Base-by-base conservation (phyloP, 2,113 vertebrate species). In the Tetraodon nigroviridis region DNA sequence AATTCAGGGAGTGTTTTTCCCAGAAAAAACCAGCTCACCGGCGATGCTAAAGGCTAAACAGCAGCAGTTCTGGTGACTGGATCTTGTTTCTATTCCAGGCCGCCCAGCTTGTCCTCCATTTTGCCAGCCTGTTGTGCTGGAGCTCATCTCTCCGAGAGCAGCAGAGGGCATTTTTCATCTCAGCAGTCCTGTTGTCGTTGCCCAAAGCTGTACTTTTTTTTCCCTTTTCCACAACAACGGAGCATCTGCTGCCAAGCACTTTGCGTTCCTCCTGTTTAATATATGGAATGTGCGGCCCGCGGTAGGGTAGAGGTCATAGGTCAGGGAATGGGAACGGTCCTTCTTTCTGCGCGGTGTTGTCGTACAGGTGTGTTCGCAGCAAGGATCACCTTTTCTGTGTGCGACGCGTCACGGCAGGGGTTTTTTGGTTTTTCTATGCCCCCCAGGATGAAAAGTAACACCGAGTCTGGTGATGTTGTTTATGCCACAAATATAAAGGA, bases 141-240 rank as follows among this genome's bases (percentile, higher is more conserved):
- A 75, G 64, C 71, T 66, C 72, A 66, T 58, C 78, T 81, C 68
- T 67, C 20, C 19, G 67, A 51, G 68, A 82, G 82, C 79, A 64
- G 76, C 75, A 78, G 83, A 86, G 80, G 85, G 78, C 78, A 84
- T 73, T 68, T 75, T 48, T 84, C 79, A 85, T 86, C 86, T 87
- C 85, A 82, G 73, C 75, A 61, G 48, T 60, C 56, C 71, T 27
- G 67, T 67, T 76, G 77, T 77, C 73, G 67, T 72, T 67, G 64
- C 64, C 69, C 42, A 22, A 57, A 76, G 67, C 80, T 40, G 5
- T 3, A 12, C 58, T 58, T 67, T 59, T 71, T 71, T 51, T 57
- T 46, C n/a, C n/a, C n/a, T 45, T 55, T 73, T 69, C 75, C 83
- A 85, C 82, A 87, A 88, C 86, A 88, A 81, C 71, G 69, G 54